Evolutionary conservation across 2,113 vertebrate species (phyloP).

Genomic region (Platichthys stellatus): DNA sequence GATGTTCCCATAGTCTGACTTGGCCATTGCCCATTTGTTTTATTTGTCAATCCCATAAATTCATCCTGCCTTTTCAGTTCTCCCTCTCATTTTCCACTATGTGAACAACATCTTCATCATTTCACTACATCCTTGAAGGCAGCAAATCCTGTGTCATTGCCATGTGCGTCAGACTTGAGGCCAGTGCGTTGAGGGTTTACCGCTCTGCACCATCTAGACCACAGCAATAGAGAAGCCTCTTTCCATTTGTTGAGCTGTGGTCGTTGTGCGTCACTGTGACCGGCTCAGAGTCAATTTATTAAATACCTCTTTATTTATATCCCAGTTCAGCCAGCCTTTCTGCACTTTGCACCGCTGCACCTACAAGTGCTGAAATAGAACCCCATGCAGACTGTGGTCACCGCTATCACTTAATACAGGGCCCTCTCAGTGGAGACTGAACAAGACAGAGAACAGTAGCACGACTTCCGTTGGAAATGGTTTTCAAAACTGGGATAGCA

Average conservation of each 20-base stretch:
- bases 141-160: too few species aligned
- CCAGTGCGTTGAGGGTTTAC: too few species aligned
- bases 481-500: not conserved
- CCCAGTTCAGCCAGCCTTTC: not conserved
- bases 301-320: not conserved
- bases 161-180: too few species aligned
- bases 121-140: too few species aligned
- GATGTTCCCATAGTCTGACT: not conserved
- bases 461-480: slow-evolving; percentile 12
- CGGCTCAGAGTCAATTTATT: not conserved
- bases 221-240: not conserved
- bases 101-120: too few species aligned
- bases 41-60: too few species aligned
- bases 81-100: too few species aligned
- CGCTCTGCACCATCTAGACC: too few species aligned
- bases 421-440: slow-evolving; percentile 58
- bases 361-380: not conserved
- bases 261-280: not conserved
- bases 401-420: not conserved
- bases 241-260: not conserved
- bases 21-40: too few species aligned
- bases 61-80: too few species aligned
- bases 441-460: slow-evolving; percentile 72
- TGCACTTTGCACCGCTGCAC: not conserved
- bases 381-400: not conserved